These are phyloP conservation scores for Ditula angustiorana DNA, from an alignment of 2,888 invertebrate genomes.

Conservation along the genomic window DNA sequence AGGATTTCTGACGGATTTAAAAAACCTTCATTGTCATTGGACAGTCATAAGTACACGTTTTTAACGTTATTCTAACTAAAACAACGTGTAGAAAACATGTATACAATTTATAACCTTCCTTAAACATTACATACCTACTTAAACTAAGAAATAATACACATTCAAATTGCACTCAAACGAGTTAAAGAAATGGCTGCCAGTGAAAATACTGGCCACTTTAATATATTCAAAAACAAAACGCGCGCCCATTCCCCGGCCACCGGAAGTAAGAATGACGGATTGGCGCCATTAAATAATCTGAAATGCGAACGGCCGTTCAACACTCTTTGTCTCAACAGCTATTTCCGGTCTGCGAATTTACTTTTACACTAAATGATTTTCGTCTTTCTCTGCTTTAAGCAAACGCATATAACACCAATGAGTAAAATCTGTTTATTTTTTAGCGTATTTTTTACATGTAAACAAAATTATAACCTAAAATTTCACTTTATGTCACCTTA, in stretches of 20 bases:
- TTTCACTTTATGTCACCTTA: no score
- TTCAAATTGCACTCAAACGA: neutral
- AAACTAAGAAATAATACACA: neutral
- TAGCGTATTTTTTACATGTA: no score
- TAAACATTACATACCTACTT: neutral
- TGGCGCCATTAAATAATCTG: slow-evolving; percentile 35
- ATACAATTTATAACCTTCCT: no score
- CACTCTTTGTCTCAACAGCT: slow-evolving; percentile 30
- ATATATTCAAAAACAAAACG: slow-evolving; percentile 11
- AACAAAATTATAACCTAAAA: no score
- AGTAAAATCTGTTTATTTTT: no score
- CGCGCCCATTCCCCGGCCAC: slow-evolving; percentile 5
- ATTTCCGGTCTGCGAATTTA: slow-evolving; percentile 30
- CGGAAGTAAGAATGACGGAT: slow-evolving; percentile 34
- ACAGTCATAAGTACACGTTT: no score
- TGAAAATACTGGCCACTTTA: slow-evolving; percentile 8
- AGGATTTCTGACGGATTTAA: no score
- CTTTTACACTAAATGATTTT: neutral
- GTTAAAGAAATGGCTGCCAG: neutral
- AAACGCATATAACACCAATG: no score
- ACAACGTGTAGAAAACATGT: no score
- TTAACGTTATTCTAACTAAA: no score
- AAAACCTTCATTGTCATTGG: no score
- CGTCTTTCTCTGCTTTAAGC: no score
- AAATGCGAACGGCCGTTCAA: slow-evolving; percentile 25